Percentiles rank a stretch among this genome's conserved stretches.
Evolutionary conservation across 2,797 vertebrate genomes (phyloP).

Genomic region (Dryobates pubescens): DNA sequence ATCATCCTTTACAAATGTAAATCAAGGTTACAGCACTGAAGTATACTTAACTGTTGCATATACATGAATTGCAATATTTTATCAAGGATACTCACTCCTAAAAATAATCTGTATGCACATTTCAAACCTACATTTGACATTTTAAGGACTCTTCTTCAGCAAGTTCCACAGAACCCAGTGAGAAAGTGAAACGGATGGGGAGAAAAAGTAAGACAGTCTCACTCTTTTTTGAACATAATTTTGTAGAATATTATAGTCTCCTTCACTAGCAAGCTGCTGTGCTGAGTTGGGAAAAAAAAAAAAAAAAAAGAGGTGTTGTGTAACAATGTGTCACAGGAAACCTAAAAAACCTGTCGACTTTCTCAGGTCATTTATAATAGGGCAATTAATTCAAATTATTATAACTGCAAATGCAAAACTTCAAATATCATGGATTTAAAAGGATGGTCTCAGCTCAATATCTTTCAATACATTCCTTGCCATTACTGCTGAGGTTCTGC

Average conservation of each 20-base stretch:
- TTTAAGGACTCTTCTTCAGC: conserved; percentile 2
- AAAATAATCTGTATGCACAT: conserved; percentile 28
- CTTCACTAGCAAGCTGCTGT: background rate
- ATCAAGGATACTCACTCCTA: background rate
- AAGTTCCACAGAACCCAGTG: background rate
- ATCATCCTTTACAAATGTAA: conserved; percentile 60
- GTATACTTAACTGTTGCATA: conserved; percentile 58
- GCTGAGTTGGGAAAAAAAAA: conserved; percentile 5
- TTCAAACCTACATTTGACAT: conserved; percentile 1
- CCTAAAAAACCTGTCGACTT: background rate
- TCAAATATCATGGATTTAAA: background rate
- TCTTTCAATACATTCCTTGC: background rate
- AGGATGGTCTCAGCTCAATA: background rate
- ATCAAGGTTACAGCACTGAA: conserved; percentile 52
- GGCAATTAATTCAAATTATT: background rate
- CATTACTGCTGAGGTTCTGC: background rate
- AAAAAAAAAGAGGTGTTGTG: background rate
- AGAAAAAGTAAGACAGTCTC: background rate
- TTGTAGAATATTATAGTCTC: background rate
- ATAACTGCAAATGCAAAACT: background rate
- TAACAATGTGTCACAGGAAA: background rate
- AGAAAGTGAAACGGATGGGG: background rate
- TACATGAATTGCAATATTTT: conserved; percentile 55
- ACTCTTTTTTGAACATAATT: background rate
- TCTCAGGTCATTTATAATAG: background rate